A percentile compares a stretch with the other conserved stretches of the same genome.
Evolutionary conservation across 2,888 invertebrate species (phyloP).

Genomic region (Leucoptera coffeella): DNA sequence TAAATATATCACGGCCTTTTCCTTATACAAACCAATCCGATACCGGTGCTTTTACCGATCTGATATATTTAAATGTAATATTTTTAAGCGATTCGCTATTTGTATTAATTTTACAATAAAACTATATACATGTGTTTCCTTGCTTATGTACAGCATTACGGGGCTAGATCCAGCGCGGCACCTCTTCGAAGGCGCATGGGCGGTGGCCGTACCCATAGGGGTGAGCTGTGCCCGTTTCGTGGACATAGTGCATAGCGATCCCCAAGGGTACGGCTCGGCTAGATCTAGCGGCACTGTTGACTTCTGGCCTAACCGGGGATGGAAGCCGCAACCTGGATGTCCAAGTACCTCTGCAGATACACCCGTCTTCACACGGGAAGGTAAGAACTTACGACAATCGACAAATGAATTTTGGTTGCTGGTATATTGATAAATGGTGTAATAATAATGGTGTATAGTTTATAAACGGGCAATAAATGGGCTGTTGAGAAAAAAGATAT

Average conservation of each 20-base stretch:
- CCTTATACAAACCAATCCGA: no score
- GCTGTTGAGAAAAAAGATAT: no score
- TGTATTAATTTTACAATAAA: no score
- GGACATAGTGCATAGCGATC: slow-evolving; percentile 63
- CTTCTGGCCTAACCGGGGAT: slow-evolving; percentile 51
- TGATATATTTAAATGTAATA: no score
- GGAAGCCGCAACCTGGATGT: slow-evolving; percentile 48
- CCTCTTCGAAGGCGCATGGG: slow-evolving; percentile 42
- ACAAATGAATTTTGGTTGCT: not conserved
- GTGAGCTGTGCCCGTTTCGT: slow-evolving; percentile 51
- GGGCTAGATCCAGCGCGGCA: slow-evolving; percentile 55
- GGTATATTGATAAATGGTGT: not conserved
- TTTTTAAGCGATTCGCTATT: no score
- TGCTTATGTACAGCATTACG: slow-evolving; percentile 42
- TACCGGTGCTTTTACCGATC: no score
- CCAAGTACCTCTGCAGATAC: no score
- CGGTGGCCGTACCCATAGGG: slow-evolving; percentile 21
- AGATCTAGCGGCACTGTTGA: slow-evolving; percentile 44
- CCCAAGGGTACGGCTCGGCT: slow-evolving; percentile 50
- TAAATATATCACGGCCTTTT: no score
- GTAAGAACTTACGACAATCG: slow-evolving; percentile 10
- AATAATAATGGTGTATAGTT: no score
- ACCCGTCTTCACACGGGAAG: no score
- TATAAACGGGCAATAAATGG: no score
- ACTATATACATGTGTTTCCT: no score